Evolutionary conservation across 2,888 invertebrate species (phyloP).

Genomic region (Acrocyrtus sp.): DNA sequence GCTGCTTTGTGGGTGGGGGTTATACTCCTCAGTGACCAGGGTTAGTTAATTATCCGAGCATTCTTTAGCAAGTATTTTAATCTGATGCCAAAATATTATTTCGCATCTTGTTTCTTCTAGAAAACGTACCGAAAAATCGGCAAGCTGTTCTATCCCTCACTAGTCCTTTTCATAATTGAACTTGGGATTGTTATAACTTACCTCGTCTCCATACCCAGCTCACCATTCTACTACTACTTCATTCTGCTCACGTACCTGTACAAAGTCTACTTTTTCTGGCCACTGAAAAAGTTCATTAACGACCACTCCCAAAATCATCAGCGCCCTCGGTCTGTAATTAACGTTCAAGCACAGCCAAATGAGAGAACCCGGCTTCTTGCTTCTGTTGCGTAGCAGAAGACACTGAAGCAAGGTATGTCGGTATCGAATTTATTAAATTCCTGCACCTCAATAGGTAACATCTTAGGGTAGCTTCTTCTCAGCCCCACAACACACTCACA

Average conservation of each 20-base stretch:
- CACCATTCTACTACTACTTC: conserved; percentile 53
- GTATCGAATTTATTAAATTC: no score
- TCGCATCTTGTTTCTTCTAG: conserved; percentile 24
- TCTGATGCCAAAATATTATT: background rate
- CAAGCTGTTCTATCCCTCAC: conserved; percentile 29
- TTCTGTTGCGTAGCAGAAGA: conserved; percentile 13
- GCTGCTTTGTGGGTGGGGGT: conserved; percentile 28
- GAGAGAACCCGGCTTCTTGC: conserved; percentile 41
- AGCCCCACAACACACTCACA: no score
- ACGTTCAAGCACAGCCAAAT: background rate
- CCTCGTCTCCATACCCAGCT: conserved; percentile 44
- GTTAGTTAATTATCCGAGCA: no score
- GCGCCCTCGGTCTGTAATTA: background rate
- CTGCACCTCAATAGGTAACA: background rate
- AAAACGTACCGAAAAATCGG: conserved; percentile 44
- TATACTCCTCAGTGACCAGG: conserved; percentile 30
- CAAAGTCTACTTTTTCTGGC: conserved; percentile 52
- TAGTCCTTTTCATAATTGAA: conserved; percentile 23
- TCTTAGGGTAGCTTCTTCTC: no score
- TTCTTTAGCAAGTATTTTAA: no score
- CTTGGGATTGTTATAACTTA: conserved; percentile 34
- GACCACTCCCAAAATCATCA: conserved; percentile 37
- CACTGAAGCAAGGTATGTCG: no score
- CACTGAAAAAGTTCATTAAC: conserved; percentile 45
- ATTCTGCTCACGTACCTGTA: conserved; percentile 26